A percentile compares a stretch with the other conserved stretches of the same genome.
Evolutionary conservation across 2,113 vertebrate genomes (phyloP).

Genomic region (Rhabdornis inornatus): DNA sequence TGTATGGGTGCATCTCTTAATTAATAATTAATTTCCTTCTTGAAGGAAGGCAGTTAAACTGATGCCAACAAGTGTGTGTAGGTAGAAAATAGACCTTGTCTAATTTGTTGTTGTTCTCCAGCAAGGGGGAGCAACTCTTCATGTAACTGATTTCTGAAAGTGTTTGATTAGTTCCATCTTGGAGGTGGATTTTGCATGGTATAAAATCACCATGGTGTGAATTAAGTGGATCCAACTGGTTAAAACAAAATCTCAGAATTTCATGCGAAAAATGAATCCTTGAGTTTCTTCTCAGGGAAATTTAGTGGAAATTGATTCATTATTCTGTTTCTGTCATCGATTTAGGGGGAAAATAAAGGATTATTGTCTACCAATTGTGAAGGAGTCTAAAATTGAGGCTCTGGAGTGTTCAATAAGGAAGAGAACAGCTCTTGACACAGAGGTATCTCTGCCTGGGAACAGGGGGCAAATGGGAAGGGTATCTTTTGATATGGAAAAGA

Average conservation of each 20-base stretch:
- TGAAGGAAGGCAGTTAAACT: not conserved
- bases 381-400: not conserved
- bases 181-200: not conserved
- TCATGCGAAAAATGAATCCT: not conserved
- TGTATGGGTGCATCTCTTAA: not conserved
- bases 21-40: not conserved
- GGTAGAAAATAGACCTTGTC: not conserved
- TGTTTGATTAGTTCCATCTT: accelerated
- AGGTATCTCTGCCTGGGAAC: not conserved
- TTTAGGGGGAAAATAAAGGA: not conserved
- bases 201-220: not conserved
- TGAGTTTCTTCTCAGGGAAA: not conserved
- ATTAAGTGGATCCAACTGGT: not conserved
- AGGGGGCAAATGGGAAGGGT: not conserved
- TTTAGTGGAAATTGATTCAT: not conserved
- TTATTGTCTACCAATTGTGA: not conserved
- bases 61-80: not conserved
- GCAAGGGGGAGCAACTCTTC: not conserved
- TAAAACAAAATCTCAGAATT: not conserved
- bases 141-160: not conserved
- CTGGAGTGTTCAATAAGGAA: not conserved
- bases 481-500: not conserved
- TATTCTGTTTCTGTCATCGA: not conserved
- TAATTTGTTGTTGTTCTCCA: not conserved
- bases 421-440: not conserved